These are phyloP conservation scores for Diplogasteroides magnus DNA, from an alignment of 1,140 invertebrate genomes.

Conservation along the genomic window DNA sequence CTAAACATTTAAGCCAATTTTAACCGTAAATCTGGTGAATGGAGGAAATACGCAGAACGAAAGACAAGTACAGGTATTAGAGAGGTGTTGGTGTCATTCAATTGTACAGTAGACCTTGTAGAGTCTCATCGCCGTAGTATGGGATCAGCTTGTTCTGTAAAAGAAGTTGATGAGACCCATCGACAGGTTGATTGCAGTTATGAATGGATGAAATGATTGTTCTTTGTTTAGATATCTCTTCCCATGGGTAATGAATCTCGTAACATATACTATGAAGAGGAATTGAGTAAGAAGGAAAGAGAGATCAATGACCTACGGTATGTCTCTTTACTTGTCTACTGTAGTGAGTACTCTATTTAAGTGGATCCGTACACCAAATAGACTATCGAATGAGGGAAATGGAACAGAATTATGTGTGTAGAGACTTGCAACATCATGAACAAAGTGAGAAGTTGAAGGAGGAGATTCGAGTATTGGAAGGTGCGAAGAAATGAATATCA, in stretches of 20 bases:
- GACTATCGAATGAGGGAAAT: conserved; percentile 47
- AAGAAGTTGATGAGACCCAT: not conserved
- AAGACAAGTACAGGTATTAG: not conserved
- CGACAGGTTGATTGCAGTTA: not conserved
- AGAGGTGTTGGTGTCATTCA: not conserved
- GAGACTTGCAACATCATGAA: conserved; percentile 50
- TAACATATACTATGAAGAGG: conserved; percentile 49
- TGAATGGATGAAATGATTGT: too few relatives aligned
- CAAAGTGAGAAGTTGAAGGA: conserved; percentile 50
- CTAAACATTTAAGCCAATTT: not conserved
- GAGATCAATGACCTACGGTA: conserved; percentile 45
- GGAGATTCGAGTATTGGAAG: conserved; percentile 48
- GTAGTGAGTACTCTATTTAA: conserved; percentile 19
- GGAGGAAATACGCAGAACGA: not conserved
- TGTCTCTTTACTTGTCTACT: not conserved
- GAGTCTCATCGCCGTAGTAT: not conserved
- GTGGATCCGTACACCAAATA: conserved; percentile 42
- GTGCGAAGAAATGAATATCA: too few relatives aligned
- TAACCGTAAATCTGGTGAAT: not conserved
- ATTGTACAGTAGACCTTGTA: not conserved
- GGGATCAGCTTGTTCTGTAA: not conserved
- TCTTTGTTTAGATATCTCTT: conserved; percentile 2
- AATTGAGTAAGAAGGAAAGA: conserved; percentile 41
- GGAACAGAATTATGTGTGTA: conserved; percentile 42
- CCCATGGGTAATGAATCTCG: conserved; percentile 30